These are phyloP conservation scores for Crotalus horridus DNA, from an alignment of 2,113 vertebrate species.

Conservation along the genomic window DNA sequence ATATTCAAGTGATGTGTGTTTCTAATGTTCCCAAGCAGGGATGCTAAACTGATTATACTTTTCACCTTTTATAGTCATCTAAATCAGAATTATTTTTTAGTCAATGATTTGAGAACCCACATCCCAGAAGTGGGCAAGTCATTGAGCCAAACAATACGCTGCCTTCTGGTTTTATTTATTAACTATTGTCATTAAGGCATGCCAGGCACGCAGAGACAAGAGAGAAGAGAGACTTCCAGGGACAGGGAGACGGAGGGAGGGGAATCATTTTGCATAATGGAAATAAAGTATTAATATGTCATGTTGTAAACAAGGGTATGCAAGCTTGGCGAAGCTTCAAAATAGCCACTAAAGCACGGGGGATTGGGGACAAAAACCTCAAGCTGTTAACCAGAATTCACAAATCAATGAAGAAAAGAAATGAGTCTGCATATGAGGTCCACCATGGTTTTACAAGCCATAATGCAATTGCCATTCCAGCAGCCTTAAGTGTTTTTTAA, in stretches of 20 bases:
- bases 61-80: slow-evolving; percentile 39
- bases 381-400: not conserved
- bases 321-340: not conserved
- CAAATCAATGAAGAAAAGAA: not conserved
- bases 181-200: slow-evolving; percentile 28
- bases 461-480: not conserved
- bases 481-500: not conserved
- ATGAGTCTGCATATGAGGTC: not conserved
- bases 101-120: slow-evolving; percentile 42
- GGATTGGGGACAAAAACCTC: not conserved
- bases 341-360: not conserved
- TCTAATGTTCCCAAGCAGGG: slow-evolving; percentile 23
- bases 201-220: not conserved
- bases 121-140: slow-evolving; percentile 21
- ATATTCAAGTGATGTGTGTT: slow-evolving; percentile 31
- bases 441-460: not conserved
- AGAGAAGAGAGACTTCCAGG: slow-evolving; percentile 15
- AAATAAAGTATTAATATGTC: slow-evolving; percentile 26
- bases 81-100: slow-evolving; percentile 33
- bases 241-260: not conserved
- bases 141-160: slow-evolving; percentile 16
- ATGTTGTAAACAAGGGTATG: not conserved
- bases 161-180: slow-evolving; percentile 42
- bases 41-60: slow-evolving; percentile 34
- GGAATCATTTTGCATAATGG: slow-evolving; percentile 19